A percentile compares a stretch with the other conserved stretches of the same genome.
These are phyloP conservation scores for Corapipo altera DNA, from an alignment of 2,113 vertebrate species.

Conservation along the genomic window DNA sequence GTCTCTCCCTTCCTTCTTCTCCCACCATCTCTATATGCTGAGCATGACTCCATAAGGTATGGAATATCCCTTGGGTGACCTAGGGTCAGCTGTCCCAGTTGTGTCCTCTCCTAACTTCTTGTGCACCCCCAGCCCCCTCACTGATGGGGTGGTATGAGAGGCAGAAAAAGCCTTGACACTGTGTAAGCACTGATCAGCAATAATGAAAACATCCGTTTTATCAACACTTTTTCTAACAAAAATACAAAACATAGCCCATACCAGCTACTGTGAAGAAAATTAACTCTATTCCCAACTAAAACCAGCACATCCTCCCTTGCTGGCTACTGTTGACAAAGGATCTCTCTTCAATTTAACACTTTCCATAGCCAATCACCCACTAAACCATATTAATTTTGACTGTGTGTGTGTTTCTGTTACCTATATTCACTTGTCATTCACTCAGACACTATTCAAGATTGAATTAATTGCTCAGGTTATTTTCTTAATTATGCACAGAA, in stretches of 20 bases:
- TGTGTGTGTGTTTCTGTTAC: background rate
- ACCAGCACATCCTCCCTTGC: background rate
- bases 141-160: background rate
- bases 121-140: background rate
- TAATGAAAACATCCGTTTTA: background rate
- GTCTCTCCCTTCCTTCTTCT: background rate
- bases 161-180: background rate
- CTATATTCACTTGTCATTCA: background rate
- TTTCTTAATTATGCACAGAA: background rate
- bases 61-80: background rate
- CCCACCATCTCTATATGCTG: background rate
- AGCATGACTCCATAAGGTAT: background rate
- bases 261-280: background rate
- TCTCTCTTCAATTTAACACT: background rate
- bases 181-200: background rate
- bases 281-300: background rate
- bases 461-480: background rate
- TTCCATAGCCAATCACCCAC: background rate
- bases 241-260: background rate
- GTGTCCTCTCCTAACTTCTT: background rate
- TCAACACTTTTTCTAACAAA: background rate
- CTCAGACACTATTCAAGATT: background rate
- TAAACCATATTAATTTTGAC: background rate
- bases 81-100: background rate
- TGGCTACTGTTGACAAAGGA: background rate